Conservation (phyloP, 2,888 invertebrate genomes). For the Patella caerulea region DNA sequence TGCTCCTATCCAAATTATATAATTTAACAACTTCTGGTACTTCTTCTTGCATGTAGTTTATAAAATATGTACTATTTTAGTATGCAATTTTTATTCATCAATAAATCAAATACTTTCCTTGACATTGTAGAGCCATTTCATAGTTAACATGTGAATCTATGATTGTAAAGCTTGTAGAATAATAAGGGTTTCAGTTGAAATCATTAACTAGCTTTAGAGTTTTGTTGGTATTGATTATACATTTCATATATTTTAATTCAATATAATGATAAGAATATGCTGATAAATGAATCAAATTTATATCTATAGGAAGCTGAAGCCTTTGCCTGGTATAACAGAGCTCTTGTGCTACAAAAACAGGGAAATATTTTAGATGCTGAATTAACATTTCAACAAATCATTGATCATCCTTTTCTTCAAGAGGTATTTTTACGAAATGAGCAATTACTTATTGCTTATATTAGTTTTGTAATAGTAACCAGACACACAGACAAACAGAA, state of each 20-base stretch:
- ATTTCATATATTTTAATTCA: neutral
- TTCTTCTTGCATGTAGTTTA: too few species aligned
- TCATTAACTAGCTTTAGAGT: neutral
- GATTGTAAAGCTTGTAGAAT: too few species aligned
- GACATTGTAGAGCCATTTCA: too few species aligned
- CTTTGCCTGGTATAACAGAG: conserved; percentile 83
- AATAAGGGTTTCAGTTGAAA: too few species aligned
- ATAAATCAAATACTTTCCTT: neutral
- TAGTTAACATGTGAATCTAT: too few species aligned
- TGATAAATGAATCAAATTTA: conserved; percentile 15
- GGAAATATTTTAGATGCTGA: conserved; percentile 80
- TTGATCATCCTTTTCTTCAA: conserved; percentile 65
- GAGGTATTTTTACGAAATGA: conserved; percentile 48
- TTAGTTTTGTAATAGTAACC: too few species aligned
- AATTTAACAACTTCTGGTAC: too few species aligned
- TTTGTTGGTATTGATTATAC: neutral
- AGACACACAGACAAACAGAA: too few species aligned
- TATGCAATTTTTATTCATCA: neutral
- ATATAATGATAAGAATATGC: too few species aligned
- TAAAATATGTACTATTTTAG: too few species aligned
- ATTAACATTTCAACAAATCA: conserved; percentile 78
- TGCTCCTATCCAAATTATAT: too few species aligned
- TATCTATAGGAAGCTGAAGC: conserved; percentile 83
- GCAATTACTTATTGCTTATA: neutral
- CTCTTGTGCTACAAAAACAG: conserved; percentile 80